phyloP scores from a whole-genome alignment of 2,797 vertebrate genomes.

The Ptychadena robeensis region DNA sequence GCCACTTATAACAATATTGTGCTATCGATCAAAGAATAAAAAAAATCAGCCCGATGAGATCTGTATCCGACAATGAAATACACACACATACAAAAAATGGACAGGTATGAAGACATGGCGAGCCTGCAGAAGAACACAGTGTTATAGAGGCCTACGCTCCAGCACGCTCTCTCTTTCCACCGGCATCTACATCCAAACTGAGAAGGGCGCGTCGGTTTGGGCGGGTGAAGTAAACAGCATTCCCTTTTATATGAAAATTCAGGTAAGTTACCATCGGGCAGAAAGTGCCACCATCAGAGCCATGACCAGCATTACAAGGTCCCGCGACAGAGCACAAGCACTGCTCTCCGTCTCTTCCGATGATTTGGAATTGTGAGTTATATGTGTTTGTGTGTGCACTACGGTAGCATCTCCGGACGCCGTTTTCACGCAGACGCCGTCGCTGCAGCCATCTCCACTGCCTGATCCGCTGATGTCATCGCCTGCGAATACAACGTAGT shows the following conservation, averaged over 20 bases:
- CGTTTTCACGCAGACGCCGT: conserved; percentile 71
- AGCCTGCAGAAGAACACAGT: conserved; percentile 57
- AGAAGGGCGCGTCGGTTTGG: conserved; percentile 72
- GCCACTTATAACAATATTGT: conserved; percentile 50
- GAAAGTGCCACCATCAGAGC: conserved; percentile 64
- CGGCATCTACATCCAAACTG: conserved; percentile 63
- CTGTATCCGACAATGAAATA: conserved; percentile 53
- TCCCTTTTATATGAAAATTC: conserved; percentile 65
- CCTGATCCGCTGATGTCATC: conserved; percentile 79
- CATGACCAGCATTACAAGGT: conserved; percentile 64
- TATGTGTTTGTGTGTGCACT: conserved; percentile 71
- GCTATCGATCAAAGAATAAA: conserved; percentile 42
- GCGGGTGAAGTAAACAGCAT: conserved; percentile 73
- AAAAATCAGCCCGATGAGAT: conserved; percentile 33
- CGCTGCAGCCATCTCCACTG: conserved; percentile 75
- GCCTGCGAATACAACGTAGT: conserved; percentile 65
- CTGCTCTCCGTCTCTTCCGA: conserved; percentile 65
- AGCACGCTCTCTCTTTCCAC: conserved; percentile 30
- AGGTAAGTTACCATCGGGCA: conserved; percentile 73
- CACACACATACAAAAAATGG: conserved; percentile 53
- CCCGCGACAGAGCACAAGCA: conserved; percentile 64
- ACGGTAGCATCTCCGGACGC: conserved; percentile 70
- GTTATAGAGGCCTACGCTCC: conserved; percentile 49
- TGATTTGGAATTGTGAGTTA: conserved; percentile 75
- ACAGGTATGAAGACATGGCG: conserved; percentile 51